Evolutionary conservation across 2,113 vertebrate species (phyloP), one percentile per base, ranked within the genome.

Genomic region (Semicossyphus pulcher): DNA sequence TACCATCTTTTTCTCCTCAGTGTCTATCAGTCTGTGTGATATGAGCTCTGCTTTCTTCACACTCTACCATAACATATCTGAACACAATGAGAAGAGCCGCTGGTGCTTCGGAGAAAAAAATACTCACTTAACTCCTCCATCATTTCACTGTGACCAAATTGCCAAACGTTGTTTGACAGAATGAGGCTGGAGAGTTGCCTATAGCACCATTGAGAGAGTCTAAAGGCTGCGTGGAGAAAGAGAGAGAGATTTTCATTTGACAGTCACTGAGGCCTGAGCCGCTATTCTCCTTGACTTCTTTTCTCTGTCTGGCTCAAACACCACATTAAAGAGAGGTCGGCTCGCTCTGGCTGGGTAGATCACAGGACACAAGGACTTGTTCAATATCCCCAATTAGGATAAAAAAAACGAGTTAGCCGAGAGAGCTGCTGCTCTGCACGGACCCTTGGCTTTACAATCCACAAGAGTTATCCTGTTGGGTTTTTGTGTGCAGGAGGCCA

Each of bases 111-210:
- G 44, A n/a, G 23, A 44, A 42, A 49, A 45, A 44, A 64, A 64
- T 29, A 18, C 1, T 10, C 23, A 39, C 37, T 73, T 66, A 57
- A 71, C 52, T 80, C 59, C 59, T 72, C 45, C 69, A 72, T 81
- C 71, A 81, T 79, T 73, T 76, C 51, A 72, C 59, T 76, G 51
- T 75, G 62, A 78, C 79, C 71, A 90, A 81, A 81, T 79, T 69
- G 58, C 60, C 76, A 73, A 81, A 83, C 44, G 5, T 7, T 51
- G 42, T 82, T 68, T 88, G 74, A 88, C 74, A 86, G 65, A 88
- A 72, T 80, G 86, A 80, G 84, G 81, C 61, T 74, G 72, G 77
- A 78, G 67, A 77, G 57, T 74, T 81, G 31, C 81, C 83, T 63
- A 52, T 52, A 81, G 85, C 72, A 25, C 54, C 70, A 71, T 39